Evolutionary conservation across 2,113 vertebrate genomes (phyloP).

Genomic region (Strigops habroptila): DNA sequence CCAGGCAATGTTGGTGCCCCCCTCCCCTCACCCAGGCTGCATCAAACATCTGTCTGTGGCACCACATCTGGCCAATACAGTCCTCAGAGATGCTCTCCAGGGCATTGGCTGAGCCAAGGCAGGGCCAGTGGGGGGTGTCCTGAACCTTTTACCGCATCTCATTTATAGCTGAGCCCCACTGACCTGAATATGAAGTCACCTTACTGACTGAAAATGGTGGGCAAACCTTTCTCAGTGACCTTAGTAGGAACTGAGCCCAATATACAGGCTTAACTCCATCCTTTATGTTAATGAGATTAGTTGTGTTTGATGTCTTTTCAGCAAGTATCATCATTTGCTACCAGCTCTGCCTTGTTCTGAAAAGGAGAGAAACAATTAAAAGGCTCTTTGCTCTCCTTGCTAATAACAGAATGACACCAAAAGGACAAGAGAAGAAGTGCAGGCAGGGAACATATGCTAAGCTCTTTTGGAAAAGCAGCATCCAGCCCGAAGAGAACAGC

Average conservation of each 20-base stretch:
- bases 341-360: background rate
- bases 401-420: constrained; percentile 78
- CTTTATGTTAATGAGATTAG: background rate
- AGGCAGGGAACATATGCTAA: background rate
- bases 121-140: background rate
- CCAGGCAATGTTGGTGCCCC: background rate
- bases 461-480: background rate
- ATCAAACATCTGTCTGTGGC: background rate
- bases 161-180: background rate
- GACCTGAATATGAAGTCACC: background rate
- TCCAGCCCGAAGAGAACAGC: accelerated
- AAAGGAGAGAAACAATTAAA: background rate
- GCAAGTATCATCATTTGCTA: background rate
- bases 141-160: background rate
- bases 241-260: background rate
- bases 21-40: background rate
- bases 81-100: background rate
- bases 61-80: accelerated
- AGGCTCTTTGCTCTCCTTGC: background rate
- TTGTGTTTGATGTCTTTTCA: background rate
- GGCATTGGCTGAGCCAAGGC: background rate
- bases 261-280: background rate
- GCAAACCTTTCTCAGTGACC: background rate
- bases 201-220: background rate
- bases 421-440: constrained; percentile 75